phyloP scores from a whole-genome alignment of 2,113 vertebrate genomes.

The Cottus gobio region DNA sequence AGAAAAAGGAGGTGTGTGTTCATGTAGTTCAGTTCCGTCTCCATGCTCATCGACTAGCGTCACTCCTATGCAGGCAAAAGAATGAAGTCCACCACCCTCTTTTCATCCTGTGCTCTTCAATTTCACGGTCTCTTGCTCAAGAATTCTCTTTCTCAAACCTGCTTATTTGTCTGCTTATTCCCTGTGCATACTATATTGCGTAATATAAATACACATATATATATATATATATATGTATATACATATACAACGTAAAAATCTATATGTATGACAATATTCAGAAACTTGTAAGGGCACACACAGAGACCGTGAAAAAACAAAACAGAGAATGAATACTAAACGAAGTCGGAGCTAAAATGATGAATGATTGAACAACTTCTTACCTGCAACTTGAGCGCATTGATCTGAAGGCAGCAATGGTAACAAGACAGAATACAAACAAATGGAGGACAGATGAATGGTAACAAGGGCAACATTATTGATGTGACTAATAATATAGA shows the following conservation, averaged over 20 bases:
- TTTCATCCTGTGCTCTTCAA: conserved; percentile 32
- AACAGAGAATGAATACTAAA: background rate
- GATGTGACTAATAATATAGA: background rate
- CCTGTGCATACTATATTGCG: background rate
- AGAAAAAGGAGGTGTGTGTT: background rate
- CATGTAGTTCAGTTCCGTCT: background rate
- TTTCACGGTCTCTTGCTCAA: conserved; percentile 47
- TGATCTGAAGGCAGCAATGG: conserved; percentile 75
- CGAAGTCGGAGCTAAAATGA: background rate
- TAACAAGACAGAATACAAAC: conserved; percentile 50
- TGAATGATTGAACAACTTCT: conserved; percentile 46
- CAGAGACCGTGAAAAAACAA: background rate
- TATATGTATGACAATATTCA: background rate
- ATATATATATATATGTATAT: background rate
- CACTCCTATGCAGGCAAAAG: conserved; percentile 29
- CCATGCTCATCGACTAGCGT: conserved; percentile 30
- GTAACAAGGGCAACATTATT: conserved; percentile 14
- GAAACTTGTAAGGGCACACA: background rate
- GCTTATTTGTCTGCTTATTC: conserved; percentile 23
- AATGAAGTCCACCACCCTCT: conserved; percentile 28
- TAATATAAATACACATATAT: too few relatives aligned
- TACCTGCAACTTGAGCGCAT: conserved; percentile 71
- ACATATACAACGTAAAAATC: too few relatives aligned
- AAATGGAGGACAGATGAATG: conserved; percentile 59
- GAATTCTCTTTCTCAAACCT: conserved; percentile 26